These are phyloP conservation scores for Drymonia ruficornis DNA, from an alignment of 2,888 invertebrate species.

Conservation along the genomic window DNA sequence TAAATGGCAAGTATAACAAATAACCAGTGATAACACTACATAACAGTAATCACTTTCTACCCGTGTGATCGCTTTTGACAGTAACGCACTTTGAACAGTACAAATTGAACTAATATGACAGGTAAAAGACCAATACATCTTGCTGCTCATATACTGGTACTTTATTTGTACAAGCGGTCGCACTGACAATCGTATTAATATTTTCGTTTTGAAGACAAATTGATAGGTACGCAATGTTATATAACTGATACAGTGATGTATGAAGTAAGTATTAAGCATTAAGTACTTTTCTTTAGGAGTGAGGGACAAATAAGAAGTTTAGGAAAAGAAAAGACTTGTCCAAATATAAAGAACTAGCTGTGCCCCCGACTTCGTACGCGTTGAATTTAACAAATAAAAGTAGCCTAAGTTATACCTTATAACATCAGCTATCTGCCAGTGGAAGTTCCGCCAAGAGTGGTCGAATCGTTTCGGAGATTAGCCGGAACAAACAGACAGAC, in stretches of 20 bases:
- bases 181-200: conserved; percentile 24
- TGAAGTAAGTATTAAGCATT: conserved; percentile 22
- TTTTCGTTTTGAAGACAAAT: conserved; percentile 31
- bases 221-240: conserved; percentile 17
- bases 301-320: too few species aligned
- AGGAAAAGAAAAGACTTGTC: too few species aligned
- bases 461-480: too few species aligned
- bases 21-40: conserved; percentile 1
- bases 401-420: too few species aligned
- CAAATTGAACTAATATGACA: conserved; percentile 43
- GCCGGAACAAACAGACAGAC: too few species aligned
- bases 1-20: neutral
- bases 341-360: too few species aligned
- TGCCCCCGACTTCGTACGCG: too few species aligned
- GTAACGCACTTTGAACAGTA: conserved; percentile 49
- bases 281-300: too few species aligned
- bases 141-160: conserved; percentile 9
- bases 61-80: conserved; percentile 46
- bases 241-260: conserved; percentile 25
- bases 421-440: too few species aligned
- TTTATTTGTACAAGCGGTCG: conserved; percentile 6
- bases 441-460: too few species aligned
- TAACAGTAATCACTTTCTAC: conserved; percentile 47
- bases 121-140: conserved; percentile 19
- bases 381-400: too few species aligned